Evolutionary conservation across 2,797 vertebrate genomes (phyloP).

Genomic region (Hoplostethus mediterraneus): DNA sequence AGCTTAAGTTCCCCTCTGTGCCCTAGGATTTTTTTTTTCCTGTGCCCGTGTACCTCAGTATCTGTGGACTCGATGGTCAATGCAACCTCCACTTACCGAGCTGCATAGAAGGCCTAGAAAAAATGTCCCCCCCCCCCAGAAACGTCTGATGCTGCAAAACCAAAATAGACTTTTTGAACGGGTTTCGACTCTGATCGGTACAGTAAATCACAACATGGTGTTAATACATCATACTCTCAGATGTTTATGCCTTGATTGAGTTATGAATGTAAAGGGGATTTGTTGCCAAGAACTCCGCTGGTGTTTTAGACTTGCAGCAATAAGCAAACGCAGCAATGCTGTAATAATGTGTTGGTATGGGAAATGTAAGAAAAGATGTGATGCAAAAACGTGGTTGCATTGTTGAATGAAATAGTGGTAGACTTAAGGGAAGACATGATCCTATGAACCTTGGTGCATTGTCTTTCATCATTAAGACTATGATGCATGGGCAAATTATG

Average conservation of each 20-base stretch:
- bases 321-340: neutral
- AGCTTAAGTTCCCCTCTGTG: constrained; percentile 89
- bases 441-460: neutral
- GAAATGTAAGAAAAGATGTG: neutral
- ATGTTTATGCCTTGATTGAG: neutral
- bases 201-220: neutral
- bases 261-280: neutral
- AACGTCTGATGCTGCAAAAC: neutral
- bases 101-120: neutral
- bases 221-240: constrained; percentile 20
- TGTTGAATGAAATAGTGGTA: neutral
- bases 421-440: neutral
- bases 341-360: neutral
- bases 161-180: neutral
- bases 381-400: neutral
- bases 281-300: neutral
- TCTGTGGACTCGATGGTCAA: constrained; percentile 7
- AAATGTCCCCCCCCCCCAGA: no score
- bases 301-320: constrained; percentile 14
- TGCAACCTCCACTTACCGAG: neutral
- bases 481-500: neutral
- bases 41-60: constrained; percentile 4
- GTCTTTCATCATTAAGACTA: neutral
- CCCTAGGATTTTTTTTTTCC: constrained; percentile 68
- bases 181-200: constrained; percentile 13